Evolutionary conservation across 1,140 invertebrate genomes (phyloP).

Genomic region (Babylonia areolata): DNA sequence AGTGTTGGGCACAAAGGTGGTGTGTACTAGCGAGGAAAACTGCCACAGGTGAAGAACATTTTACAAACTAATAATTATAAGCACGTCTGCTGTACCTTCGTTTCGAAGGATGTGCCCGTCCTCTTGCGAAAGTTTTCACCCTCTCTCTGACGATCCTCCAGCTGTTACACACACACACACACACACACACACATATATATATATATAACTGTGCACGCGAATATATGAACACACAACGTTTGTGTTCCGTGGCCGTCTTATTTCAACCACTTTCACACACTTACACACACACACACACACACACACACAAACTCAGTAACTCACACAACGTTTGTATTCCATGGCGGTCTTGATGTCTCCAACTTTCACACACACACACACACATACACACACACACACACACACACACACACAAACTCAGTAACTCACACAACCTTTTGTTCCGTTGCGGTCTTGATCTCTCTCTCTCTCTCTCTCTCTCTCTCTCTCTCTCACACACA

Average conservation of each 20-base stretch:
- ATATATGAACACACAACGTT: no score
- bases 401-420: not conserved
- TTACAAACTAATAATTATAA: no score
- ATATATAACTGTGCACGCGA: not conserved
- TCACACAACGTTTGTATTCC: no score
- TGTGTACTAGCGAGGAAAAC: no score
- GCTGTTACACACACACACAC: not conserved
- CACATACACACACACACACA: not conserved
- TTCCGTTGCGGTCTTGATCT: not conserved
- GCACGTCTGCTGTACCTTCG: no score
- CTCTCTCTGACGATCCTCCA: not conserved
- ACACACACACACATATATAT: not conserved
- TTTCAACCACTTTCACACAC: no score
- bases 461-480: not conserved
- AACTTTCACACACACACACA: not conserved
- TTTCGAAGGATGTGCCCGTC: not conserved
- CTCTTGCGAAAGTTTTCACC: not conserved
- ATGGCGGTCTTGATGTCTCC: not conserved
- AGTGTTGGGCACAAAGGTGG: no score
- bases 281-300: no score
- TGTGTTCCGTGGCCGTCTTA: no score
- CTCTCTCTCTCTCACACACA: not conserved
- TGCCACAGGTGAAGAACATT: no score
- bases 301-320: no score
- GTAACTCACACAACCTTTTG: not conserved